phyloP scores from a whole-genome alignment of 2,113 vertebrate genomes.

The Podiceps cristatus region DNA sequence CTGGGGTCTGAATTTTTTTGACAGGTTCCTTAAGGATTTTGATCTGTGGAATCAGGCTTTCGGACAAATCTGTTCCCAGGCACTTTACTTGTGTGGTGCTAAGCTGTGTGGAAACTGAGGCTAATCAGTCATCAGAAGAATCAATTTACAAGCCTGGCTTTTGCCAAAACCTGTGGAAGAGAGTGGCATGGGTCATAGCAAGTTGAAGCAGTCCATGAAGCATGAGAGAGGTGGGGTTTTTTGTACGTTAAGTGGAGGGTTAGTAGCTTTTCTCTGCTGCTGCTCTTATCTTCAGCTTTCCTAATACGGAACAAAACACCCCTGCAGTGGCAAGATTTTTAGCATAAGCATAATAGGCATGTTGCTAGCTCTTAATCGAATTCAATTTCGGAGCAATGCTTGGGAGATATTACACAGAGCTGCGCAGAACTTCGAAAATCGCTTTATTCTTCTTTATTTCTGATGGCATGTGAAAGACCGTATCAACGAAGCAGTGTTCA shows the following conservation, averaged over 20 bases:
- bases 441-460: not conserved
- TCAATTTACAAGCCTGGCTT: not conserved
- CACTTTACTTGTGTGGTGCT: not conserved
- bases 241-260: not conserved
- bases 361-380: not conserved
- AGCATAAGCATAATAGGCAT: rapidly evolving
- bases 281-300: not conserved
- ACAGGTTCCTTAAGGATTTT: not conserved
- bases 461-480: not conserved
- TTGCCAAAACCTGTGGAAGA: not conserved
- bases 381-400: not conserved
- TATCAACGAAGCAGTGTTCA: not conserved
- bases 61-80: not conserved
- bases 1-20: not conserved
- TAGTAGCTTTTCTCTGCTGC: not conserved
- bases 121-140: not conserved
- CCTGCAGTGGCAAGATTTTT: not conserved
- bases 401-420: not conserved
- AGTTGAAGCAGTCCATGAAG: not conserved
- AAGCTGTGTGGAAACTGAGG: not conserved
- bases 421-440: not conserved
- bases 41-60: not conserved
- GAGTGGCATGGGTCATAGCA: not conserved
- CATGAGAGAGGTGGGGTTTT: not conserved
- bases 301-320: not conserved